These are phyloP conservation scores for Amblyjoppa proteus DNA, from an alignment of 2,888 invertebrate species.

Conservation along the genomic window DNA sequence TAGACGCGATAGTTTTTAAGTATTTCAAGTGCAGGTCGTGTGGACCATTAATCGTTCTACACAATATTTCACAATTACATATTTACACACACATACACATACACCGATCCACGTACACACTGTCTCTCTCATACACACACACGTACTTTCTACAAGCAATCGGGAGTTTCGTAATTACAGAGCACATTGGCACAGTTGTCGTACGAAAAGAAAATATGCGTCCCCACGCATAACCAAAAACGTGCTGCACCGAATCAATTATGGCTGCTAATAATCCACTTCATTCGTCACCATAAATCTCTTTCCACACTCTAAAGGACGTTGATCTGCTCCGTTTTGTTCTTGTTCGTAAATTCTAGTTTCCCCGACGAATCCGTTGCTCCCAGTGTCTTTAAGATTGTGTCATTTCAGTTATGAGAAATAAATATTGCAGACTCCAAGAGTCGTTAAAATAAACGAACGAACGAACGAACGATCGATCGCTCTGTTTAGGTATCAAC, in stretches of 20 bases:
- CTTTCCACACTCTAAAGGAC: constrained; percentile 5
- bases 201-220: constrained; percentile 16
- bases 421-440: constrained; percentile 22
- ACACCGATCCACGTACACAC: constrained; percentile 2
- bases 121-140: neutral
- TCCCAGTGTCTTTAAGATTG: constrained; percentile 17
- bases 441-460: constrained; percentile 14
- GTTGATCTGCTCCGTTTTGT: constrained; percentile 23
- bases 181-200: constrained; percentile 25
- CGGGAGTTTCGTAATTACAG: constrained; percentile 27
- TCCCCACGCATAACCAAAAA: neutral
- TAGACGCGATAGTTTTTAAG: constrained; percentile 68
- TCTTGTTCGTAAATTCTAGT: constrained; percentile 20
- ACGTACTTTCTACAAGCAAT: constrained; percentile 22
- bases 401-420: constrained; percentile 13
- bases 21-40: constrained; percentile 71
- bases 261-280: constrained; percentile 37
- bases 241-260: constrained; percentile 29
- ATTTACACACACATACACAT: neutral
- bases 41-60: constrained; percentile 71
- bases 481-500: constrained; percentile 21
- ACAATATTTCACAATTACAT: constrained; percentile 1
- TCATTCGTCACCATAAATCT: constrained; percentile 27
- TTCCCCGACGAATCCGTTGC: constrained; percentile 12
- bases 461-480: constrained; percentile 35